phyloP scores from a whole-genome alignment of 2,113 vertebrate species.

The Nasalis larvatus region DNA sequence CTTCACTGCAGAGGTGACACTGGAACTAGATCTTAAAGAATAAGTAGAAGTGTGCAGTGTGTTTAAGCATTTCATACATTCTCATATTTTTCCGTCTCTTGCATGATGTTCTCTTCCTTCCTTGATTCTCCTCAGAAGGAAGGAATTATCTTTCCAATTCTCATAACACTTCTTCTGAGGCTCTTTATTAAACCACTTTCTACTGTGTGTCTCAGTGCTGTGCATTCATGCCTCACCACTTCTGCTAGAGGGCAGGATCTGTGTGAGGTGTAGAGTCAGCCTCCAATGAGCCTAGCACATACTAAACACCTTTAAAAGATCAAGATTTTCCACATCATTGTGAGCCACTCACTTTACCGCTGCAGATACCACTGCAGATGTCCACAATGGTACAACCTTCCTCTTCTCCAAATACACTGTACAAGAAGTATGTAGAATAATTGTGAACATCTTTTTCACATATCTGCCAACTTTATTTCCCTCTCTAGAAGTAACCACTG shows the following conservation, averaged over 20 bases:
- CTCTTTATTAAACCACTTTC: neutral
- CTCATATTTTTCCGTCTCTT: neutral
- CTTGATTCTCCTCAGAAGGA: neutral
- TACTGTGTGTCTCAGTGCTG: neutral
- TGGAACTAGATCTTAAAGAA: neutral
- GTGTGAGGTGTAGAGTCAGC: neutral
- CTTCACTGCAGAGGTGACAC: neutral
- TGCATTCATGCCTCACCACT: neutral
- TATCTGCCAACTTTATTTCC: neutral
- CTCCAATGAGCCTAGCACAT: neutral
- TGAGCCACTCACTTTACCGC: neutral
- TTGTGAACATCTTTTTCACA: neutral
- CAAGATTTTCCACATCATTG: neutral
- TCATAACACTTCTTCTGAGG: neutral
- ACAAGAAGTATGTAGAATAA: neutral
- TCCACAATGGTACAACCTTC: neutral
- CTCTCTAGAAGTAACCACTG: neutral
- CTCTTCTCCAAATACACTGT: neutral
- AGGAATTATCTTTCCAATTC: neutral
- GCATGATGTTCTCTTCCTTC: neutral
- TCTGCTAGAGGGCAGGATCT: neutral
- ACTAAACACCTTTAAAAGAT: neutral
- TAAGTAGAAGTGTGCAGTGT: neutral
- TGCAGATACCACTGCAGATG: neutral
- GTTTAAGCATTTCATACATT: neutral